Percentiles rank a stretch among this genome's conserved stretches.
Evolutionary conservation across 2,888 invertebrate genomes (phyloP).

Genomic region (Cinara cedri): DNA sequence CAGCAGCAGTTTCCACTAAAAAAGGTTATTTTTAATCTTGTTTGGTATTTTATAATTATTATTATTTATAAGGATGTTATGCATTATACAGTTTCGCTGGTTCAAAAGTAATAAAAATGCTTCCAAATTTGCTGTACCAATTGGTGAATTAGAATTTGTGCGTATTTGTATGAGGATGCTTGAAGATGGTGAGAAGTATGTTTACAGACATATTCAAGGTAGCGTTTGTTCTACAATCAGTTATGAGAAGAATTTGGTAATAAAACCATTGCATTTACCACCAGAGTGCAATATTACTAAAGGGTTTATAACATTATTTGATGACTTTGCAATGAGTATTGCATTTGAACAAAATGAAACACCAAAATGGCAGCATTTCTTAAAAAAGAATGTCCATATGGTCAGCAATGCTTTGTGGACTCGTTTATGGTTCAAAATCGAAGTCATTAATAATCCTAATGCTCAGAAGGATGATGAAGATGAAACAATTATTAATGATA

Average conservation of each 20-base stretch:
- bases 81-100: constrained; percentile 6
- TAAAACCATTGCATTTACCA: constrained; percentile 9
- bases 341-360: not conserved
- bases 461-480: no score
- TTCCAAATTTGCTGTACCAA: not conserved
- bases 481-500: no score
- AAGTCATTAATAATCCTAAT: not conserved
- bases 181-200: constrained; percentile 17
- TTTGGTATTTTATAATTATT: not conserved
- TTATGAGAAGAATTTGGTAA: not conserved
- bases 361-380: constrained; percentile 11
- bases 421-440: constrained; percentile 31
- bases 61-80: not conserved
- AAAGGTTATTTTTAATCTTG: not conserved
- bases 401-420: constrained; percentile 22
- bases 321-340: constrained; percentile 23
- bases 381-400: not conserved
- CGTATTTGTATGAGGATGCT: not conserved
- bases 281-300: not conserved
- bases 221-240: not conserved
- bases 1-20: constrained; percentile 42
- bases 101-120: not conserved
- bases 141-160: constrained; percentile 9
- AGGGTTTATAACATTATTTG: constrained; percentile 48
- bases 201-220: not conserved